These are phyloP conservation scores for Pelecanoides urinatrix DNA, from an alignment of 2,113 vertebrate genomes.

Conservation along the genomic window DNA sequence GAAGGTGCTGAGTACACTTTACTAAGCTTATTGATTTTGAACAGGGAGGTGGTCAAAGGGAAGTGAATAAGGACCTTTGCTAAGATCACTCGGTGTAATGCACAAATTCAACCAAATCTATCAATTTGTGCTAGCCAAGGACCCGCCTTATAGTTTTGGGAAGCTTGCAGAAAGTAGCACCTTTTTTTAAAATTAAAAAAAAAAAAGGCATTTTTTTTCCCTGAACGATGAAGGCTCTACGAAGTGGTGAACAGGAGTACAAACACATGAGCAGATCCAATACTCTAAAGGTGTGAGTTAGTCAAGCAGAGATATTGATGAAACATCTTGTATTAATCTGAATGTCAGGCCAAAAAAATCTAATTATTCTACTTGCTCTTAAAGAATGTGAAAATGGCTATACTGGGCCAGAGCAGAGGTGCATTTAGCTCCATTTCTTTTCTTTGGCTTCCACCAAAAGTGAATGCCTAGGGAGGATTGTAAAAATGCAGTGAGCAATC, in stretches of 20 bases:
- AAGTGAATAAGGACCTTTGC: neutral
- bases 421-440: neutral
- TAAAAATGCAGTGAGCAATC: neutral
- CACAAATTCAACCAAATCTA: neutral
- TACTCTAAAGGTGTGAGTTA: neutral
- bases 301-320: neutral
- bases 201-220: neutral
- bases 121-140: neutral
- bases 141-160: neutral
- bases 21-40: neutral
- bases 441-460: neutral
- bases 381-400: neutral
- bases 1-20: conserved; percentile 78
- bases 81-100: neutral
- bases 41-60: neutral
- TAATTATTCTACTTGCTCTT: neutral
- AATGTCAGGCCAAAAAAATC: neutral
- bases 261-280: neutral
- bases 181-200: neutral
- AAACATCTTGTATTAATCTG: neutral
- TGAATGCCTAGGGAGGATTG: neutral
- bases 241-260: neutral
- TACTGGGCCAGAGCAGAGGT: neutral
- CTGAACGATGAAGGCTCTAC: neutral
- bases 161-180: neutral